Conservation (phyloP, 2,113 vertebrate species). For the Mirza zaza region DNA sequence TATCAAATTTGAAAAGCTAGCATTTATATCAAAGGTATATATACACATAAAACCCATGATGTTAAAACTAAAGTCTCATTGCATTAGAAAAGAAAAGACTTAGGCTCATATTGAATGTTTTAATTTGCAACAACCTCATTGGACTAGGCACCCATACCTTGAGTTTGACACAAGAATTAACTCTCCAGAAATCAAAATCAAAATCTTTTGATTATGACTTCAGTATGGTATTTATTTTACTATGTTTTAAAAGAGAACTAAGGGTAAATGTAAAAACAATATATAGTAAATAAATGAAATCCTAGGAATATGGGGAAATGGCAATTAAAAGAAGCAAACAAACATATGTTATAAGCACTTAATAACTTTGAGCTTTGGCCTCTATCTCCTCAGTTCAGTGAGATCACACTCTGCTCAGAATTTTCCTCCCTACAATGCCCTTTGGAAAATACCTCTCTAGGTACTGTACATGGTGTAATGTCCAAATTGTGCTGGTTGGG, state of each 20-base stretch:
- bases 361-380: not conserved
- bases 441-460: not conserved
- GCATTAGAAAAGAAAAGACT: not conserved
- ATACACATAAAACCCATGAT: not conserved
- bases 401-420: not conserved
- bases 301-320: not conserved
- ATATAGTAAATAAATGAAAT: not conserved
- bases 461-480: accelerated
- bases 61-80: not conserved
- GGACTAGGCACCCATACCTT: not conserved
- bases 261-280: not conserved
- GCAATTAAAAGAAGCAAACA: not conserved
- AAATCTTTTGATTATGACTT: not conserved
- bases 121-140: not conserved
- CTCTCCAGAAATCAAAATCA: not conserved
- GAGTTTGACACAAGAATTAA: not conserved
- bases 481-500: not conserved
- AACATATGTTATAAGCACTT: not conserved
- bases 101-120: not conserved
- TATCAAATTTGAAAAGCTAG: not conserved
- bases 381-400: not conserved
- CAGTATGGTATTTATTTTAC: not conserved
- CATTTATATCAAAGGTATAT: not conserved
- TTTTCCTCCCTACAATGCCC: not conserved
- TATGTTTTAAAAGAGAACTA: not conserved